Conservation (phyloP, 1,140 invertebrate species). For the Saccostrea glomerata region DNA sequence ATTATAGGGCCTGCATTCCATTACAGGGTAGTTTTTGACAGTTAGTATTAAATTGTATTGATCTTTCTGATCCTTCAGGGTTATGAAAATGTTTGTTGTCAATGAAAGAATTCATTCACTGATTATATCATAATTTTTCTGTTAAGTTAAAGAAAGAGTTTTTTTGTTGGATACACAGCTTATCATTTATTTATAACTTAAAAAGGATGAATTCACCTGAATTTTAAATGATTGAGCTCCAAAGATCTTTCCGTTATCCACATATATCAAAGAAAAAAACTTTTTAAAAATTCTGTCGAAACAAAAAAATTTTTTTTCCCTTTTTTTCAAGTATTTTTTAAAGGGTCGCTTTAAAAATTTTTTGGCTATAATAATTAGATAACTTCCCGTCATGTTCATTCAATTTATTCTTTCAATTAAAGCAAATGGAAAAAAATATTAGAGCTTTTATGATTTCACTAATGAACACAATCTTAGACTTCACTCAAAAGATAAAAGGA, state of each 20-base stretch:
- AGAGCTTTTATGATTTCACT: constrained; percentile 26
- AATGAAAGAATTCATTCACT: constrained; percentile 29
- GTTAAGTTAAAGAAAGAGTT: background rate
- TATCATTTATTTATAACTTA: background rate
- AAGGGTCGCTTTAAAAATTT: too few relatives aligned
- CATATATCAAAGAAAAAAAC: background rate
- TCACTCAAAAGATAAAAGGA: constrained; percentile 18
- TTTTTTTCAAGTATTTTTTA: background rate
- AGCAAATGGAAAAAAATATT: background rate
- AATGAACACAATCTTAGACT: constrained; percentile 11
- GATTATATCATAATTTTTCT: constrained; percentile 20
- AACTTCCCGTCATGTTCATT: background rate
- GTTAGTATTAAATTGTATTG: constrained; percentile 21
- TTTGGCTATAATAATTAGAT: too few relatives aligned
- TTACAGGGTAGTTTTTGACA: constrained; percentile 3
- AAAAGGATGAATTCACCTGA: background rate
- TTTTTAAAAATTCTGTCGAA: background rate
- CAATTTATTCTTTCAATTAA: background rate
- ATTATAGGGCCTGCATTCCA: background rate
- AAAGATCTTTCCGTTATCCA: background rate
- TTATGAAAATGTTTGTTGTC: constrained; percentile 18
- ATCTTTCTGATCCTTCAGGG: background rate
- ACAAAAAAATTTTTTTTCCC: background rate
- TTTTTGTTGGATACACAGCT: constrained; percentile 5
- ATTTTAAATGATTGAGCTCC: background rate